phyloP scores from a whole-genome alignment of 2,888 invertebrate species.

The Nudaria mundana region DNA sequence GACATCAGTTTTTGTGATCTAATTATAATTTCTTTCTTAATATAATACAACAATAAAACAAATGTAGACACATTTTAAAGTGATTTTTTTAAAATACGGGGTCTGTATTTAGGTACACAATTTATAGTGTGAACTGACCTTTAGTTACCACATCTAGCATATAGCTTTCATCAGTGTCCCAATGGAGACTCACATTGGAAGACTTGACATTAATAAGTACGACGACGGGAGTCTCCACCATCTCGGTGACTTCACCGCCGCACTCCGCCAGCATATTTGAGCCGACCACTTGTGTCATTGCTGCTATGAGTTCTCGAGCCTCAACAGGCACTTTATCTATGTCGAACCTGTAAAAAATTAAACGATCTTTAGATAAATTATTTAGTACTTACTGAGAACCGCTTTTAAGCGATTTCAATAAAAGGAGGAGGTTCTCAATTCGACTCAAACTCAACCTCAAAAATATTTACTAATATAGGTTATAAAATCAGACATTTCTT shows the following conservation, averaged over 20 bases:
- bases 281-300: conserved; percentile 79
- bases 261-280: conserved; percentile 83
- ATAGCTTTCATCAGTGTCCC: conserved; percentile 87
- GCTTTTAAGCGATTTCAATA: too few species aligned
- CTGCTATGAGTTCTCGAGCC: conserved; percentile 72
- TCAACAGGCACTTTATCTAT: conserved; percentile 69
- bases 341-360: conserved; percentile 65
- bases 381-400: not conserved
- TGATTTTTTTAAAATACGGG: too few species aligned
- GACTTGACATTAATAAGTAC: conserved; percentile 79
- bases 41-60: too few species aligned
- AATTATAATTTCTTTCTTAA: too few species aligned
- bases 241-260: conserved; percentile 58
- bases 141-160: conserved; percentile 79
- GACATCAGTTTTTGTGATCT: too few species aligned
- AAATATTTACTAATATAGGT: too few species aligned
- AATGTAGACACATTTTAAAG: too few species aligned
- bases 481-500: too few species aligned
- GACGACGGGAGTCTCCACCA: conserved; percentile 75
- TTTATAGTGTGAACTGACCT: too few species aligned
- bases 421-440: too few species aligned
- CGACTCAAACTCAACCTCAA: too few species aligned
- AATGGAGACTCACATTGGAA: conserved; percentile 75
- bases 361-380: not conserved
- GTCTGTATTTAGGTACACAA: not conserved